Evolutionary conservation across 1,140 invertebrate genomes (phyloP).

Genomic region (Stegodyphus mimosarum): DNA sequence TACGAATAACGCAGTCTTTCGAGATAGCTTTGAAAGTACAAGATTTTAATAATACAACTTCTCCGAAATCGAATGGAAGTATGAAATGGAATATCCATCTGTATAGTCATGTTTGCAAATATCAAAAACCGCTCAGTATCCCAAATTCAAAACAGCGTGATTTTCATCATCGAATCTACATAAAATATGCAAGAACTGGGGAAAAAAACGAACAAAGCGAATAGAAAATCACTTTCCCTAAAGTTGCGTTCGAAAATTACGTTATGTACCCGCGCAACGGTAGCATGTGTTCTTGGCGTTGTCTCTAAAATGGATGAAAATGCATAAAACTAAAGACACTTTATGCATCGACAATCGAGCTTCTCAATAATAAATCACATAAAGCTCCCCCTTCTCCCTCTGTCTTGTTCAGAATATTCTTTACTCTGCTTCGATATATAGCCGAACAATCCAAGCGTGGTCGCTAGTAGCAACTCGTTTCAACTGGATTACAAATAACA

Average conservation of each 20-base stretch:
- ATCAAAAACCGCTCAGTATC: not conserved
- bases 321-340: slow-evolving; percentile 18
- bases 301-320: slow-evolving; percentile 29
- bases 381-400: not conserved
- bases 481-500: not conserved
- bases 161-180: slow-evolving; percentile 3
- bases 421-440: not conserved
- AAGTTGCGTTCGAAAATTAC: slow-evolving; percentile 42
- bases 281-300: slow-evolving; percentile 24
- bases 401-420: not conserved
- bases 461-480: not conserved
- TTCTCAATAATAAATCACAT: slow-evolving; percentile 44
- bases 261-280: slow-evolving; percentile 14
- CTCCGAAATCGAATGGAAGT: not conserved
- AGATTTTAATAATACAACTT: too few species aligned
- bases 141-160: slow-evolving; percentile 1
- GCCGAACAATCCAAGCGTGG: not conserved
- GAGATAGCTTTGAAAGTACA: too few species aligned
- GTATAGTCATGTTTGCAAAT: not conserved
- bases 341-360: slow-evolving; percentile 48
- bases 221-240: slow-evolving; percentile 24
- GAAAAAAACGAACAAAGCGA: not conserved
- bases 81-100: not conserved
- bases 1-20: too few species aligned
- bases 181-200: slow-evolving; percentile 34